A percentile compares a stretch with the other conserved stretches of the same genome.
phyloP scores from a whole-genome alignment of 2,113 vertebrate genomes.

The Gymnarchus niloticus region DNA sequence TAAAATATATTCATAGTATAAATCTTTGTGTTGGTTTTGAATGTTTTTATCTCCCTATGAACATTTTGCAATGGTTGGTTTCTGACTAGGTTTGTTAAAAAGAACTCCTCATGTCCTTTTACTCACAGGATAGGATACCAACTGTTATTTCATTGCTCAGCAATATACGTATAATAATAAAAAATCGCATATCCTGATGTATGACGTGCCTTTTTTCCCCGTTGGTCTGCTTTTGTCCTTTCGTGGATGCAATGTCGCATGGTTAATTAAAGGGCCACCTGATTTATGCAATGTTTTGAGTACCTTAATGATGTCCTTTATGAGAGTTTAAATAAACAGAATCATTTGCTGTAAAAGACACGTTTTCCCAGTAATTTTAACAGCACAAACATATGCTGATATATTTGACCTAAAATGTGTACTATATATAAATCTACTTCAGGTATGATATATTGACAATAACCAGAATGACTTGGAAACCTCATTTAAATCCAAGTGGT shows the following conservation, averaged over 20 bases:
- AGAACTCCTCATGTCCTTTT: slow-evolving; percentile 51
- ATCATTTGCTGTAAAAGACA: background rate
- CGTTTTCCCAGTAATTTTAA: background rate
- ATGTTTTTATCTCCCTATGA: slow-evolving; percentile 57
- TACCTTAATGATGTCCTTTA: slow-evolving; percentile 3
- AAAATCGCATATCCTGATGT: slow-evolving; percentile 25
- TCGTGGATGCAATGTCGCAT: background rate
- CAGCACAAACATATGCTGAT: background rate
- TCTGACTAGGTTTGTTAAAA: slow-evolving; percentile 58
- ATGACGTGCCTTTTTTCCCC: background rate
- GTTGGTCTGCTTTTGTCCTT: background rate
- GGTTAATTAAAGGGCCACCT: background rate
- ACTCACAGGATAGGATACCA: slow-evolving; percentile 56
- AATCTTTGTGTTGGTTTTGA: slow-evolving; percentile 56
- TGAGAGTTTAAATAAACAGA: no score
- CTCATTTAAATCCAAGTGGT: background rate
- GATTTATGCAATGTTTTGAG: background rate
- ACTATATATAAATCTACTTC: background rate
- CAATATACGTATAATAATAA: slow-evolving; percentile 59
- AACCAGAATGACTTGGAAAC: background rate
- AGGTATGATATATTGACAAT: background rate
- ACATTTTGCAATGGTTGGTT: slow-evolving; percentile 55
- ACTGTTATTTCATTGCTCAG: slow-evolving; percentile 48
- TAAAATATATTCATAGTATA: slow-evolving; percentile 54
- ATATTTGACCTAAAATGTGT: background rate